phyloP scores from a whole-genome alignment of 1,140 invertebrate species.

The Pseudachorutes palmiensis region DNA sequence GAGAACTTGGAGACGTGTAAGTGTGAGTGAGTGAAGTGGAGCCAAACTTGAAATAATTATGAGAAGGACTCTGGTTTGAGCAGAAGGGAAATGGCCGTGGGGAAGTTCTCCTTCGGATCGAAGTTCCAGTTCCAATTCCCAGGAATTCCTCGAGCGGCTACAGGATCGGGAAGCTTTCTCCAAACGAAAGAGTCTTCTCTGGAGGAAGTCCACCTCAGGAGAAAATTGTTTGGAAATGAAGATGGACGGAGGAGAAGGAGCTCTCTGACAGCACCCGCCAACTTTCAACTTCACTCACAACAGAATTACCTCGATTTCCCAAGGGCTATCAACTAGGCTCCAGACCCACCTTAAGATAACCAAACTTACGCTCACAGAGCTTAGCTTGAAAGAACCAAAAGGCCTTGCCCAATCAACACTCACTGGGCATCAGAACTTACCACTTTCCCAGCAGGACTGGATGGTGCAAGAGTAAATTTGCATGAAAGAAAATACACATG shows the following conservation, averaged over 20 bases:
- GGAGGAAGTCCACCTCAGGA: not conserved
- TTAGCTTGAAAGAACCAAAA: not conserved
- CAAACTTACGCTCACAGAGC: not conserved
- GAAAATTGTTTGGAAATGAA: slow-evolving; percentile 6
- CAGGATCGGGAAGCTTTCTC: not conserved
- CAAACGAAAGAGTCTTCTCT: not conserved
- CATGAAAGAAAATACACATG: too few species aligned
- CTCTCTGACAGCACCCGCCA: slow-evolving; percentile 8
- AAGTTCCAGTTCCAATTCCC: not conserved
- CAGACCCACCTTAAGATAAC: not conserved
- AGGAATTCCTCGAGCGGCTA: not conserved
- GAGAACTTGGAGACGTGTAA: not conserved
- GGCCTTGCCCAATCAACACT: not conserved
- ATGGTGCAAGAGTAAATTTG: too few species aligned
- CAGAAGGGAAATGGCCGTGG: not conserved
- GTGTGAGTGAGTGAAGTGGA: not conserved
- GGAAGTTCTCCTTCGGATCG: not conserved
- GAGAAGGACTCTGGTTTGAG: slow-evolving; percentile 4
- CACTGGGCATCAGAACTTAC: too few species aligned
- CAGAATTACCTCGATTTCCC: slow-evolving; percentile 1
- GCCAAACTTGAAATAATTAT: slow-evolving; percentile 11
- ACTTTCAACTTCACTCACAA: slow-evolving; percentile 3
- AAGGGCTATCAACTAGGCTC: not conserved
- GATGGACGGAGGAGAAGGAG: slow-evolving; percentile 2
- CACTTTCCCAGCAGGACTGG: too few species aligned